Conservation (phyloP, 2,888 invertebrate species). For the Hydroisotoma schaefferi region DNA sequence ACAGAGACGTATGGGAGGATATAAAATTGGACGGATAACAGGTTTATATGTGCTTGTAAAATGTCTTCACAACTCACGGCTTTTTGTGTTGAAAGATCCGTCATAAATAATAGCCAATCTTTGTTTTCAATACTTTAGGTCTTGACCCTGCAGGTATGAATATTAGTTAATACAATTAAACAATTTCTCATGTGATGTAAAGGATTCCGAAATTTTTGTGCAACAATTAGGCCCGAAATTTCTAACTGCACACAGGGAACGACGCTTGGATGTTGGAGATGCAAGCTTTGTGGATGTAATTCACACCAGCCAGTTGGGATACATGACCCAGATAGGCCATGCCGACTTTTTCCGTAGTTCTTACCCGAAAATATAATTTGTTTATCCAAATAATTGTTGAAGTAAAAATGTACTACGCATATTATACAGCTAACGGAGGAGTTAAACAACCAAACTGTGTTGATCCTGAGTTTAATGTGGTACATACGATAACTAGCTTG, state of each 20-base stretch:
- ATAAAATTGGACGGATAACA: conserved; percentile 32
- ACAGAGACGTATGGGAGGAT: conserved; percentile 49
- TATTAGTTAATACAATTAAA: too few relatives aligned
- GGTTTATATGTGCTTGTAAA: conserved; percentile 16
- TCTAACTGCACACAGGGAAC: conserved; percentile 56
- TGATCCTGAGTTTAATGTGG: conserved; percentile 22
- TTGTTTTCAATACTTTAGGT: too few relatives aligned
- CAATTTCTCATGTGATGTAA: too few relatives aligned
- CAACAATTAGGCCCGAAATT: conserved; percentile 62
- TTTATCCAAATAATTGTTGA: too few relatives aligned
- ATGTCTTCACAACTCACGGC: not conserved
- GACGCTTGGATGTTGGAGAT: conserved; percentile 59
- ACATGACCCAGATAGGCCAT: conserved; percentile 26
- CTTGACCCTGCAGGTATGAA: too few relatives aligned
- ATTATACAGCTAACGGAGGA: conserved; percentile 12
- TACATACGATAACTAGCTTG: conserved; percentile 19
- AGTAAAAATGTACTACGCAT: not conserved
- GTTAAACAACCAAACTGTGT: conserved; percentile 25
- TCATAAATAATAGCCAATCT: not conserved
- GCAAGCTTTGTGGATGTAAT: conserved; percentile 66
- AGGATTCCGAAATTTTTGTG: too few relatives aligned
- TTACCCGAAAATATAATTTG: not conserved
- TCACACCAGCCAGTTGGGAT: conserved; percentile 56
- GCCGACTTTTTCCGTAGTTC: conserved; percentile 34
- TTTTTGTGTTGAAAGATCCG: not conserved